Conservation (phyloP, 2,113 vertebrate genomes). For the Chaetops frenatus region DNA sequence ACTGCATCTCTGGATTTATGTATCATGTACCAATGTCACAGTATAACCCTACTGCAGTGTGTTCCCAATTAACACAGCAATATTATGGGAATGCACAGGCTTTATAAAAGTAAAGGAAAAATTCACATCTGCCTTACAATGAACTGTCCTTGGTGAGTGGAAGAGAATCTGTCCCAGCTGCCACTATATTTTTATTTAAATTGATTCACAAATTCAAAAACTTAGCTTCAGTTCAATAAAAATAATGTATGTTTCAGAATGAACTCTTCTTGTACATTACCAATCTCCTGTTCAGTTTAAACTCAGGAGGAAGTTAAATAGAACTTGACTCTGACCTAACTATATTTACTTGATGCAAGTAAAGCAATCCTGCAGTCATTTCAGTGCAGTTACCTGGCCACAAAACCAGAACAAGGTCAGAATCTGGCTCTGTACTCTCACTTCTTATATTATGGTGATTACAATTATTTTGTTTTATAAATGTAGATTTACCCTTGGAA, state of each 20-base stretch:
- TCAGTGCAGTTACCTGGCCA: background rate
- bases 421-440: background rate
- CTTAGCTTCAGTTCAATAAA: background rate
- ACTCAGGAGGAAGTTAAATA: background rate
- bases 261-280: background rate
- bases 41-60: background rate
- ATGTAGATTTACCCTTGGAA: slow-evolving; percentile 68
- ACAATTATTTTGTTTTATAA: background rate
- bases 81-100: background rate
- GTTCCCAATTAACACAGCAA: background rate
- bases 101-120: background rate
- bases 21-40: background rate
- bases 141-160: background rate
- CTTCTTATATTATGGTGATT: background rate
- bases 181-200: background rate
- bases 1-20: background rate
- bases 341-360: background rate
- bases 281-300: background rate
- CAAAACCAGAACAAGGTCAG: background rate
- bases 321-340: background rate
- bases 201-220: background rate
- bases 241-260: background rate
- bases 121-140: background rate
- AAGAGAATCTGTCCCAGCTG: background rate
- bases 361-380: background rate